Evolutionary conservation across 1,140 invertebrate genomes (phyloP).

Genomic region (Drosophila tropicalis): DNA sequence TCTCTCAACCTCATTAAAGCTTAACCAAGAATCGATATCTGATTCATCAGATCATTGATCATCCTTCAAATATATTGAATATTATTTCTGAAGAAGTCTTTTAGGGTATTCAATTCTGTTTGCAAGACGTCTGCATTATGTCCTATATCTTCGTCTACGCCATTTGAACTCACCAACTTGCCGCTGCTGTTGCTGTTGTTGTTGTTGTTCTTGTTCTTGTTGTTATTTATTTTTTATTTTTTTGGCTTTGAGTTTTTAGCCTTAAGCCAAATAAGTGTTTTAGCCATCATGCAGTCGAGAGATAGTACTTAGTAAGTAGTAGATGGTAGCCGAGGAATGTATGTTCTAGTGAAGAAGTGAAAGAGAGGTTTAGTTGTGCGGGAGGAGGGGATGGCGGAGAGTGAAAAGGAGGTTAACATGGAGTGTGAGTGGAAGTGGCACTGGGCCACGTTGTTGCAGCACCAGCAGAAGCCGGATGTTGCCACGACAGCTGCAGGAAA

Average conservation of each 20-base stretch:
- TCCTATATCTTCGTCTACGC: constrained; percentile 7
- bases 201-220: too few species aligned
- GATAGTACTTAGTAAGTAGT: constrained; percentile 15
- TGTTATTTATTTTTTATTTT: constrained; percentile 52
- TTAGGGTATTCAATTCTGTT: not conserved
- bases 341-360: not conserved
- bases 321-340: constrained; percentile 22
- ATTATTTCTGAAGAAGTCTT: not conserved
- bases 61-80: too few species aligned
- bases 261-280: constrained; percentile 80
- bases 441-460: constrained; percentile 16
- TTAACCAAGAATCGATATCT: too few species aligned
- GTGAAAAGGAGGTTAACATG: not conserved
- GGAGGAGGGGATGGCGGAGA: not conserved
- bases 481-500: constrained; percentile 79
- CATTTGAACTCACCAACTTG: not conserved
- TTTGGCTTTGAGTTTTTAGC: constrained; percentile 76
- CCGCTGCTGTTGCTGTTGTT: constrained; percentile 14
- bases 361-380: not conserved
- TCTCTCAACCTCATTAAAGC: too few species aligned
- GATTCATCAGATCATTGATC: too few species aligned
- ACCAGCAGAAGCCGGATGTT: constrained; percentile 70
- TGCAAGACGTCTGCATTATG: not conserved
- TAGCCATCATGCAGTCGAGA: constrained; percentile 59
- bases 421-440: constrained; percentile 12